Base-by-base conservation (phyloP, 2,113 vertebrate genomes). In the Corythornis vintsioides region DNA sequence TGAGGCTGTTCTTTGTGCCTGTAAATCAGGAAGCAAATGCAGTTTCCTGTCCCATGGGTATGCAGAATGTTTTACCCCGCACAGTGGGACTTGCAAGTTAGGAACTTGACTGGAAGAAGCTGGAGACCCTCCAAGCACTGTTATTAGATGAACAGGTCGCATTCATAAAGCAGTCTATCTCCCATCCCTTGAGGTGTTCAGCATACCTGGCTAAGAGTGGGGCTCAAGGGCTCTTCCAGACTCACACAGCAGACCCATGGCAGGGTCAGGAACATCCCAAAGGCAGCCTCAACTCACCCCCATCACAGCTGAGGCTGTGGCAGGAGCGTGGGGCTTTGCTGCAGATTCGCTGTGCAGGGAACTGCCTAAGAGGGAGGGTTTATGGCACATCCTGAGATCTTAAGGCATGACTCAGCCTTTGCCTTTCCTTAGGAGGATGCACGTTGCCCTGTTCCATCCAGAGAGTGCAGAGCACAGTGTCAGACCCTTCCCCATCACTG, bases 291-390 rank as follows among this genome's bases (percentile, higher is more conserved):
- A 29, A 56, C 10, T 56, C 28, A 38, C 13, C 22, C 4, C 9
- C 6, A 16, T 10, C 29, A 15, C 7, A 0, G 1, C 11, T 43
- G 43, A 22, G 74, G 25, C 57, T 78, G 66, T 74, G 56, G 20
- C 24, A 13, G 0, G 5, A 50, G 4, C 0, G 5, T 19, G 47
- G 26, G 21, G 31, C 9, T 77, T 57, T 77, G 28, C 60, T 59
- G 53, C 33, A 47, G 13, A 6, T 31, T n/a, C 9, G 29, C 12
- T 29, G 19, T 26, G 47, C 28, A 14, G 35, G 50, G 16, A 31
- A 33, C 65, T 40, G 10, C 7, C 33, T 31, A 16, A 0, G 3
- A 45, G 17, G 0, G 3, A 57, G 65, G 38, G 21, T 15, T 63
- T 22, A 13, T 4, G 21, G n/a, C 52, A 29, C 13, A 13, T 40